Evolutionary conservation across 1,140 invertebrate genomes (phyloP).

Genomic region (Zaprionus ornatus): DNA sequence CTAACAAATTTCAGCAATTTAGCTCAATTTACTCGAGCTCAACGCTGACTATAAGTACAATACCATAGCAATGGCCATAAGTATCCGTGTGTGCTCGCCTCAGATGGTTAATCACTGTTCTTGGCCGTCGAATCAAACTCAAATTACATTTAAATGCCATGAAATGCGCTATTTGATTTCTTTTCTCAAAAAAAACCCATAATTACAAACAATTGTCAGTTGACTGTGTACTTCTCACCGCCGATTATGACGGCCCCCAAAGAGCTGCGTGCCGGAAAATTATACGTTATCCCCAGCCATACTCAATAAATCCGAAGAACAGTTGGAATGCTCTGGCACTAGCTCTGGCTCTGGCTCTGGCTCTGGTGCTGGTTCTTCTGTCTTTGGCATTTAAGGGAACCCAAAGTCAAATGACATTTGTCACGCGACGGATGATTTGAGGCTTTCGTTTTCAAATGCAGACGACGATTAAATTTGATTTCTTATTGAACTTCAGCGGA

Average conservation of each 20-base stretch:
- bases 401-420: constrained; percentile 78
- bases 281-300: constrained; percentile 49
- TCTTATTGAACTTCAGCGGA: constrained; percentile 71
- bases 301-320: constrained; percentile 19
- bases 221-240: constrained; percentile 66
- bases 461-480: constrained; percentile 76
- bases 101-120: constrained; percentile 56
- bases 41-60: constrained; percentile 1
- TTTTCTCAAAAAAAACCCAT: constrained; percentile 54
- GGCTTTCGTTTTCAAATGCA: constrained; percentile 66
- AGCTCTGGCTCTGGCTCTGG: constrained; percentile 25
- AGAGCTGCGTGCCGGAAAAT: constrained; percentile 68
- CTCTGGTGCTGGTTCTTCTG: constrained; percentile 12
- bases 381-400: constrained; percentile 59
- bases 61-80: background rate
- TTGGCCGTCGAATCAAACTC: constrained; percentile 59
- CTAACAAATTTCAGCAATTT: constrained; percentile 34
- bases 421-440: constrained; percentile 48
- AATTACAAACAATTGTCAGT: constrained; percentile 77
- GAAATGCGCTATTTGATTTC: constrained; percentile 77
- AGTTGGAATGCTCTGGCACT: constrained; percentile 6
- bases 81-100: constrained; percentile 2
- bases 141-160: constrained; percentile 80
- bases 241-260: constrained; percentile 55
- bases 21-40: constrained; percentile 13